Percentiles rank a stretch among this genome's conserved stretches.
phyloP scores from a whole-genome alignment of 2,113 vertebrate species.

The Passer domesticus region DNA sequence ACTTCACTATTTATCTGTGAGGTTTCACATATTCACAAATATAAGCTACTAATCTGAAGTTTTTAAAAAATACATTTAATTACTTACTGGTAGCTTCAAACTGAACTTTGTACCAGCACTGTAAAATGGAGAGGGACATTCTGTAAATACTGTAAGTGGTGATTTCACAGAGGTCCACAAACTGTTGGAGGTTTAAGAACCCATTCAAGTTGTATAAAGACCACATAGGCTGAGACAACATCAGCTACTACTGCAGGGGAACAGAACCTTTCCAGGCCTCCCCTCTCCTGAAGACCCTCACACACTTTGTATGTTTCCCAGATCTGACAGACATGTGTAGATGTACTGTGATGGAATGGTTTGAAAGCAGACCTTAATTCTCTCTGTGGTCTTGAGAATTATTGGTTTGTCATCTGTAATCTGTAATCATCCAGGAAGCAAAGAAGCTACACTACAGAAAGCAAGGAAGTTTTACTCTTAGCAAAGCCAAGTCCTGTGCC shows the following conservation, averaged over 20 bases:
- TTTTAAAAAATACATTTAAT: neutral
- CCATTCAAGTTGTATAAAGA: neutral
- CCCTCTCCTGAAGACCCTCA: neutral
- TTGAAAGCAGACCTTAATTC: neutral
- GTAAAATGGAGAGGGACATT: neutral
- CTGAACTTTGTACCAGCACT: neutral
- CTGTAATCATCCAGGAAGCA: neutral
- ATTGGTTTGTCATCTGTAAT: neutral
- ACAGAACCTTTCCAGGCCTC: neutral
- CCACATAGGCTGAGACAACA: neutral
- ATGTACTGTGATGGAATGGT: neutral
- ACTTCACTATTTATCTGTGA: neutral
- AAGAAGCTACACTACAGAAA: neutral
- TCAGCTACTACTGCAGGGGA: neutral
- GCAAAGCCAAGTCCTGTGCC: neutral
- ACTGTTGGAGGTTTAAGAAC: neutral
- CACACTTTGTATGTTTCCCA: neutral
- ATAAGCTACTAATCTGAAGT: neutral
- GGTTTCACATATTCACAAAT: neutral
- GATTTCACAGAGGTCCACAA: neutral
- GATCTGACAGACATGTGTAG: neutral
- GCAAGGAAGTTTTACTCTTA: neutral
- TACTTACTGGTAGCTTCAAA: neutral
- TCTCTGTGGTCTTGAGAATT: neutral
- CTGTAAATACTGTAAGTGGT: neutral